Conservation (phyloP, 2,113 vertebrate species). For the Apodemus speciosus region DNA sequence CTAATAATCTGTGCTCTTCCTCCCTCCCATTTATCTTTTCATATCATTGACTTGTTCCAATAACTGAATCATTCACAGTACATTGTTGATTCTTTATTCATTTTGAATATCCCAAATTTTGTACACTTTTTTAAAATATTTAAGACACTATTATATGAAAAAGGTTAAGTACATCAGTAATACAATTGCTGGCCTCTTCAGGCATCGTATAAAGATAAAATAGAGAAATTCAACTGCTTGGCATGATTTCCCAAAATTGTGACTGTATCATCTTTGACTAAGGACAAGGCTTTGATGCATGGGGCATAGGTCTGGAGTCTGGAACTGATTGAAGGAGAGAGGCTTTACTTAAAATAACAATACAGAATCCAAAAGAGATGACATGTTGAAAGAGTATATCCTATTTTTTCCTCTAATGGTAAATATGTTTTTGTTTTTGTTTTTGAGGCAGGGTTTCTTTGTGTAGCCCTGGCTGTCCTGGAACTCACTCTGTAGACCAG, state of each 20-base stretch:
- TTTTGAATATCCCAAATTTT: slow-evolving; percentile 56
- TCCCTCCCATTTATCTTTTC: not conserved
- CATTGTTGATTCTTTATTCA: slow-evolving; percentile 33
- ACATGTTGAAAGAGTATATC: not conserved
- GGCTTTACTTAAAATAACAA: not conserved
- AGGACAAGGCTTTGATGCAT: not conserved
- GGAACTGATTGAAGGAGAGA: not conserved
- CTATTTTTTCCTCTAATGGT: not conserved
- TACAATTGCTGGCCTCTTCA: slow-evolving; percentile 50
- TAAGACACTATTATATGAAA: slow-evolving; percentile 57
- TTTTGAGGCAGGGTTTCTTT: no score
- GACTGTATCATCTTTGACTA: not conserved
- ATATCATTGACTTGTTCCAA: slow-evolving; percentile 13
- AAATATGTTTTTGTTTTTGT: not conserved
- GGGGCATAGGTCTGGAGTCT: not conserved
- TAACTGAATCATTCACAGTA: slow-evolving; percentile 14
- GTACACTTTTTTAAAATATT: slow-evolving; percentile 61
- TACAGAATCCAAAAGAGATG: not conserved
- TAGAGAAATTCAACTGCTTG: not conserved
- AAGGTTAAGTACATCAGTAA: slow-evolving; percentile 41
- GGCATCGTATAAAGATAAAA: slow-evolving; percentile 18
- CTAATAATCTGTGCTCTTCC: not conserved
- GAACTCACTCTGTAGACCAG: no score
- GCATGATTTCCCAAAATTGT: not conserved
- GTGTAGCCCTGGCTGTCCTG: no score